A percentile compares a stretch with the other conserved stretches of the same genome.
Conservation (phyloP, 30 jellyfish, hydroid and myxozoan species). For the Aurelia aurita region DNA sequence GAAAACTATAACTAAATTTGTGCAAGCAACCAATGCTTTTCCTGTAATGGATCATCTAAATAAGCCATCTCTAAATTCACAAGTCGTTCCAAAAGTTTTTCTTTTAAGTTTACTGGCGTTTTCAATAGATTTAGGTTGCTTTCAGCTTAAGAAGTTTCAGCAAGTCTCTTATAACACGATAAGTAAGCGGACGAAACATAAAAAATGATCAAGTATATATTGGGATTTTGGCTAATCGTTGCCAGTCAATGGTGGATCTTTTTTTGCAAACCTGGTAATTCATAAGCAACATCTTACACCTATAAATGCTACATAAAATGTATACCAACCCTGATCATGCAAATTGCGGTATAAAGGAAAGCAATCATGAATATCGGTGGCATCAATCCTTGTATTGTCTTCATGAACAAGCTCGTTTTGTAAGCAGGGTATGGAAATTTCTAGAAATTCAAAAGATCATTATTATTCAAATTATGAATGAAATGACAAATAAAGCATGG, state of each 20-base stretch:
- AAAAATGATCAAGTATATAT: too few species aligned
- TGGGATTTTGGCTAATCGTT: too few species aligned
- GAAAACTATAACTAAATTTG: too few species aligned
- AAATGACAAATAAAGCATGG: neutral
- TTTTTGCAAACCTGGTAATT: neutral
- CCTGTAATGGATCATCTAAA: too few species aligned
- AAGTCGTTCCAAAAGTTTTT: too few species aligned
- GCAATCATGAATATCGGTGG: slow-evolving; percentile 82
- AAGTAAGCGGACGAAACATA: too few species aligned
- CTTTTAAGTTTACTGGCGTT: too few species aligned
- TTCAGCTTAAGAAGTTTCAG: too few species aligned
- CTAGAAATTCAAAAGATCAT: slow-evolving; percentile 46
- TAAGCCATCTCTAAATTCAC: too few species aligned
- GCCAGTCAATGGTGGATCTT: neutral
- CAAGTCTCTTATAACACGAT: too few species aligned
- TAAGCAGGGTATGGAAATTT: slow-evolving; percentile 90
- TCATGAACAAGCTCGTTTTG: slow-evolving; percentile 50
- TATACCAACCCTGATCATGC: slow-evolving; percentile 79
- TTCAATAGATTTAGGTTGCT: too few species aligned
- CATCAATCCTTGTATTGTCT: slow-evolving; percentile 48
- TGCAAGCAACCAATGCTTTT: too few species aligned
- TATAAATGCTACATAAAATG: neutral
- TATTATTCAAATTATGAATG: neutral
- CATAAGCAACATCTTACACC: neutral
- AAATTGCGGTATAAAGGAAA: slow-evolving; percentile 87